Percentiles rank a stretch among this genome's conserved stretches.
Conservation (phyloP, 2,888 invertebrate genomes). For the Orthosia incerta region DNA sequence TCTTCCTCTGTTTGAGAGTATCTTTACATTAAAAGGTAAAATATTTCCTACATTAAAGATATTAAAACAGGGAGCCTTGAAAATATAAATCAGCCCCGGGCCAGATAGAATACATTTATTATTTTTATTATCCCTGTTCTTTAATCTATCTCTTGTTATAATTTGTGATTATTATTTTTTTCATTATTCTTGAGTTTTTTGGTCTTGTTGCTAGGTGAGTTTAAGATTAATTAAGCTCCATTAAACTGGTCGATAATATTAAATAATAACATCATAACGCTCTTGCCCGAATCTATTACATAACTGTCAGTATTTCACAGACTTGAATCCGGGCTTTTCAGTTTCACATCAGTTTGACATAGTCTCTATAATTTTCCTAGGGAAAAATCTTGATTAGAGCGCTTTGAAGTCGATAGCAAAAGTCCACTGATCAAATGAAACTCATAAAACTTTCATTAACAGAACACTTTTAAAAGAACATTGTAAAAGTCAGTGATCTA, state of each 20-base stretch:
- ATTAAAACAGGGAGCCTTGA: constrained; percentile 46
- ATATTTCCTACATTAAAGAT: constrained; percentile 58
- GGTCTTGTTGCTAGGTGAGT: neutral
- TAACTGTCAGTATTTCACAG: neutral
- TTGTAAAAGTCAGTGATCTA: constrained; percentile 37
- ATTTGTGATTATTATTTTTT: neutral
- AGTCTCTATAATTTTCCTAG: neutral
- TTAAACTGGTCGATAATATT: neutral
- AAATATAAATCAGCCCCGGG: constrained; percentile 45
- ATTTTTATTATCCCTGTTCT: constrained; percentile 29
- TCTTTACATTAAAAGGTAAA: constrained; percentile 41
- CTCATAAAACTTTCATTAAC: constrained; percentile 1
- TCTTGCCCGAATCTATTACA: neutral
- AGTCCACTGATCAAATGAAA: neutral
- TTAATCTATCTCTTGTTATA: constrained; percentile 30
- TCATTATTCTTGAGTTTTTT: neutral
- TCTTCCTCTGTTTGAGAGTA: constrained; percentile 5
- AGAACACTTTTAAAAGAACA: constrained; percentile 26
- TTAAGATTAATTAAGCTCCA: neutral
- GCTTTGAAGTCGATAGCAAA: neutral
- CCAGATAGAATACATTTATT: constrained; percentile 37
- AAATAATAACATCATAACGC: neutral
- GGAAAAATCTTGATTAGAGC: neutral
- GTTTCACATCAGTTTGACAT: neutral
- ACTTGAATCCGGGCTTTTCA: neutral